These are phyloP conservation scores for Myanophis thanlyinensis DNA, from an alignment of 2,113 vertebrate species.

Conservation along the genomic window DNA sequence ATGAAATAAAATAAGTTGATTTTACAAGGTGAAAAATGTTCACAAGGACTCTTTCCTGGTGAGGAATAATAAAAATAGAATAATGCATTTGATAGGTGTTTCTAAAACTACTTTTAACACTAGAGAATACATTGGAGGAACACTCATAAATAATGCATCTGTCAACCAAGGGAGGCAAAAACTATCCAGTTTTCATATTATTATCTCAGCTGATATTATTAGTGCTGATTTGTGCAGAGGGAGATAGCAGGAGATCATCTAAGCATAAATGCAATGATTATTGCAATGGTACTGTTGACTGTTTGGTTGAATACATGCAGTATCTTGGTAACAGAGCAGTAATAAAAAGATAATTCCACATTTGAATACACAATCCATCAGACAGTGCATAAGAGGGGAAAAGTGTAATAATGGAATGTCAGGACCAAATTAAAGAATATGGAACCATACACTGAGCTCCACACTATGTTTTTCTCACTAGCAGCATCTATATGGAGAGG, in stretches of 20 bases:
- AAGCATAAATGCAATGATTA: not conserved
- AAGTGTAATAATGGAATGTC: not conserved
- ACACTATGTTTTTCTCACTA: not conserved
- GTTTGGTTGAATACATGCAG: fast-evolving
- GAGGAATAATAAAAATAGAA: not conserved
- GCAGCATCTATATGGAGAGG: not conserved
- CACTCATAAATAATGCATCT: not conserved
- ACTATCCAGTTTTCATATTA: not conserved
- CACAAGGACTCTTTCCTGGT: not conserved
- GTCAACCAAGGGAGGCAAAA: not conserved
- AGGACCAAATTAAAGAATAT: not conserved
- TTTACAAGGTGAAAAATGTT: constrained; percentile 21
- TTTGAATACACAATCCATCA: not conserved
- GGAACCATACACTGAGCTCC: not conserved
- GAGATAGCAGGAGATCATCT: not conserved
- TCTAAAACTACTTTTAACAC: not conserved
- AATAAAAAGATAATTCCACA: not conserved
- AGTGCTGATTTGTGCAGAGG: not conserved
- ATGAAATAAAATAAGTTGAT: not conserved
- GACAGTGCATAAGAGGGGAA: not conserved
- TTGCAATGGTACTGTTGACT: not conserved
- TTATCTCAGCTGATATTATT: constrained; percentile 18
- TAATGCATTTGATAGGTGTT: not conserved
- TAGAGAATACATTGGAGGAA: not conserved
- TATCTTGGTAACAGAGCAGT: constrained; percentile 6